Base-by-base conservation (phyloP, 2,888 invertebrate species). In the Aproaerema taeniolella region DNA sequence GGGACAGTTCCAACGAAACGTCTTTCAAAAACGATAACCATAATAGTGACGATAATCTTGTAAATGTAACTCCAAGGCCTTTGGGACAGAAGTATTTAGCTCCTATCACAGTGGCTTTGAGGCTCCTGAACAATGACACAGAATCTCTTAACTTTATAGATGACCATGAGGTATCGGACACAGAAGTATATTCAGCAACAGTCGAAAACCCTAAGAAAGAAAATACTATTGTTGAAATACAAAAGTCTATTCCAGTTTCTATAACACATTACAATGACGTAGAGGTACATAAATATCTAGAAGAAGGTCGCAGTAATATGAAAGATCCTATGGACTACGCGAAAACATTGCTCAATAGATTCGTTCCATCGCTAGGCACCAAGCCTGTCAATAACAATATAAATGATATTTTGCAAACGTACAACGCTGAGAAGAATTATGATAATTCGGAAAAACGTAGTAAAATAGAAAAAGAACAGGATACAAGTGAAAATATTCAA, bases 141-240 rank as follows among this genome's bases (percentile, higher is more conserved):
- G 75, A 76, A 39, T 56, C 68, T 13, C 69, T 72, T n/a, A 80
- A 81, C 46, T 56, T 63, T 2, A 52, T 80, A 9, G 80, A 82
- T 26, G 83, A 85, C 40, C 70, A 72, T 33, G 82, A 81, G 46
- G 61, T 63, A 12, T 70, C 82, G 2, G 80, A 83, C 35, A 83
- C 79, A 45, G 86, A 87, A 59, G 46, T 78, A 2, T 49, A 83
- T 39, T 47, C 73, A 20, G 61, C 79, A 28, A 76, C 78, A 32
- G 73, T 86, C 7, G 57, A 69, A 42, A 70, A 57, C 43, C 86
- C 88, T 6, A 55, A 67, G 10, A 76, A 68, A 42, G 79, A 78
- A 36, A 88, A 78, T 52, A 89, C 90, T 0, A 67, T 85, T 24
- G 90, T 92, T 1, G 91, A 92, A 72, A 70, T 92, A 2, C 91